Percentiles rank a stretch among this genome's conserved stretches.
These are phyloP conservation scores for Ardeotis arabs DNA, from an alignment of 2,113 vertebrate genomes.

Conservation along the genomic window DNA sequence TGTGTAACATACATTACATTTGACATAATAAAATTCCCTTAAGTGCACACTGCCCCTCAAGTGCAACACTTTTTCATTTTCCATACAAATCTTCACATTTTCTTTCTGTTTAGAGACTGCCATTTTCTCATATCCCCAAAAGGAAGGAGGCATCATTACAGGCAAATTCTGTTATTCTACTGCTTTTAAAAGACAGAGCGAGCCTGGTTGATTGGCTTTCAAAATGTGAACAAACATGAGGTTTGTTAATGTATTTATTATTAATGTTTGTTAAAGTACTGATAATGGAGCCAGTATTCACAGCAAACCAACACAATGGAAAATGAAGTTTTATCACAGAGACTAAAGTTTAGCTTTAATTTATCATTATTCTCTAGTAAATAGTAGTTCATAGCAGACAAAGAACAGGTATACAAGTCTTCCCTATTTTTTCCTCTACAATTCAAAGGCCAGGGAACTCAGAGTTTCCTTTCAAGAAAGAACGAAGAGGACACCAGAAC, in stretches of 20 bases:
- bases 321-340: not conserved
- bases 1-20: accelerated
- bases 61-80: not conserved
- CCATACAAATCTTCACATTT: not conserved
- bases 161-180: not conserved
- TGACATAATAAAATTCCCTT: not conserved
- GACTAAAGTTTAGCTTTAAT: not conserved
- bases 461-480: not conserved
- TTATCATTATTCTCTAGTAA: not conserved
- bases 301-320: not conserved
- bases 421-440: not conserved
- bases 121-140: not conserved
- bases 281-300: not conserved
- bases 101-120: not conserved
- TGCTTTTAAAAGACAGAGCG: not conserved
- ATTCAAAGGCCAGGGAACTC: not conserved
- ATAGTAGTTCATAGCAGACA: not conserved
- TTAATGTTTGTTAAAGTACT: not conserved
- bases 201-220: not conserved
- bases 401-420: not conserved
- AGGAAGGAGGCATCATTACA: not conserved
- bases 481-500: not conserved
- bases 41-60: not conserved
- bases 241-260: no score
- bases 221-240: not conserved